Base-by-base conservation (phyloP, 1,140 invertebrate genomes). In the Neuroterus valhalla region DNA sequence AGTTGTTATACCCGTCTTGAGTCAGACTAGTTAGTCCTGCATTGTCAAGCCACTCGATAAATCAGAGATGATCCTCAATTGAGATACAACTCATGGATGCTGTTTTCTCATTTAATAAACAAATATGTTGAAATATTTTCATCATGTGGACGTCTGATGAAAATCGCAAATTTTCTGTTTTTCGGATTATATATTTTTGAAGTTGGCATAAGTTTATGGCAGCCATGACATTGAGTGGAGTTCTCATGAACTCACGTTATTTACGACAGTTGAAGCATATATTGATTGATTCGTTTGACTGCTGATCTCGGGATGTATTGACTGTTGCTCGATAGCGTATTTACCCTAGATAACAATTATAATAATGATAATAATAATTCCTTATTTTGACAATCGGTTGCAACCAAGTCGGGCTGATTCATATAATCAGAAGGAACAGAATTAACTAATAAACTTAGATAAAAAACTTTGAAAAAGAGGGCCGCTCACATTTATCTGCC, bases 181-280 rank as follows among this genome's bases (percentile, higher is more conserved):
- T 62, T 62, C 55, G n/a, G 23, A 2, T 6, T 62, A 62, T 62
- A 31, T 62, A 62, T 26, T n/a, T 38, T 26, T 3, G n/a, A 62
- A 12, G 23, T 31, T 62, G 55, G 55, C n/a, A 38, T 38, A 38
- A 8, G 31, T 10, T 38, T 62, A 62, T 62, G 26, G 31, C 21
- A 62, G 55, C 23, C 15, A 23, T 26, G 26, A 62, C n/a, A 15
- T 31, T 62, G 26, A 62, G 55, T 55, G 26, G 55, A 38, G 26
- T 15, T 62, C 31, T 4, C 26, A 62, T 62, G 26, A 62, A 62
- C 31, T 31, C 31, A 11, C 52, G 23, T 62, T 62, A 62, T 62
- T 62, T 62, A 38, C 15, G 55, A 62, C 31, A 12, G n/a, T 31
- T 31, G 15, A 62, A 62, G 2, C 55, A 23, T 62, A 62, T 26